phyloP scores from a whole-genome alignment of 2,113 vertebrate genomes.

The Anarhynchus alexandrinus region DNA sequence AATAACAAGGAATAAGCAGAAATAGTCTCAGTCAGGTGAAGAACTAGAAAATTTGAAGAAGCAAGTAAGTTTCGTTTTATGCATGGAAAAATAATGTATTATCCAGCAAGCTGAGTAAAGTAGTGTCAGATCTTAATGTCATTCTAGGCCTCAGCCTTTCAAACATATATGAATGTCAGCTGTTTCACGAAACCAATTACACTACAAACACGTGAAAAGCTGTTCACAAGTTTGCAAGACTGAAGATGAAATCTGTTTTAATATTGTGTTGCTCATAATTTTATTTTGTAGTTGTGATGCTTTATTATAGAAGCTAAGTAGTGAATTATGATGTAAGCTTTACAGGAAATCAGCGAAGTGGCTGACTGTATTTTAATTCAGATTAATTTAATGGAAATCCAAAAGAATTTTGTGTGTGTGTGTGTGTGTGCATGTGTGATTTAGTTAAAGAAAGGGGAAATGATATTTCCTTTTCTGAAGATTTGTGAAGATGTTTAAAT shows the following conservation, averaged over 20 bases:
- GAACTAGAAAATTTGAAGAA: background rate
- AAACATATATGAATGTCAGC: background rate
- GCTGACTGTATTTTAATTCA: background rate
- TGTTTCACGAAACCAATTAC: background rate
- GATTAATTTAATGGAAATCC: background rate
- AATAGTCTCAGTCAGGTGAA: constrained; percentile 19
- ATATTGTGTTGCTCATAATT: background rate
- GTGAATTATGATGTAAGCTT: background rate
- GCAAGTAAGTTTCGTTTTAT: background rate
- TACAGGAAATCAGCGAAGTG: background rate
- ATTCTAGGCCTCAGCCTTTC: background rate
- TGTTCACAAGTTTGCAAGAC: background rate
- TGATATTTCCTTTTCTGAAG: background rate
- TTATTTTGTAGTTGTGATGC: background rate
- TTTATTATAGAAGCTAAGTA: background rate
- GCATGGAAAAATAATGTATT: background rate
- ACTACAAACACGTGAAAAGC: background rate
- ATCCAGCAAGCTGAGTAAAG: background rate
- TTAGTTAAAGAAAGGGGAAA: background rate
- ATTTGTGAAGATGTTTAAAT: background rate
- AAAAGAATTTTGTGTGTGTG: too few species aligned
- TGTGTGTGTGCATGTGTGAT: background rate
- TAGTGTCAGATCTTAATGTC: background rate
- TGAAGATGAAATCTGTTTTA: background rate
- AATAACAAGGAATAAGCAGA: constrained; percentile 27